phyloP scores from a whole-genome alignment of 35 echinoderm and acorn worm species.

The Acanthaster planci region DNA sequence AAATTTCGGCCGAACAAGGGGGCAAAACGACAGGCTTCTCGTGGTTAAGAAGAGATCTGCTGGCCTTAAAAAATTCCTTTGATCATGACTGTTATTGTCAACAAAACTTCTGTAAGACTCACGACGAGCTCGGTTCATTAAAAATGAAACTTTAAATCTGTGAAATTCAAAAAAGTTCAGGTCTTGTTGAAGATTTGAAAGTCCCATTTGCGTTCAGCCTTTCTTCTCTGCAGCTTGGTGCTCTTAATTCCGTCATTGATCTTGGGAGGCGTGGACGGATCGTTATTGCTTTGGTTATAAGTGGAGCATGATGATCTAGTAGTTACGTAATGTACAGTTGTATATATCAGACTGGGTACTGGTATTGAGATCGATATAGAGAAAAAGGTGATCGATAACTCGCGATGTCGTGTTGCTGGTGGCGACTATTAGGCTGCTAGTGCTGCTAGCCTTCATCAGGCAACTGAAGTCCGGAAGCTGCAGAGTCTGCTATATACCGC shows the following conservation, averaged over 20 bases:
- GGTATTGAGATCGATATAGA: too few species aligned
- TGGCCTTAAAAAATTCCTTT: slow-evolving; percentile 9
- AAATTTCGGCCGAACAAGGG: not conserved
- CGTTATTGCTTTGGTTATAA: not conserved
- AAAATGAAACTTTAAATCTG: not conserved
- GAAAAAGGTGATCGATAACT: too few species aligned
- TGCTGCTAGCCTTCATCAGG: too few species aligned
- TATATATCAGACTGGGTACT: not conserved
- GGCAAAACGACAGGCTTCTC: not conserved
- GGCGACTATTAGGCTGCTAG: too few species aligned
- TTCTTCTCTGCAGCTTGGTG: not conserved
- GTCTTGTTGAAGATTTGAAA: not conserved
- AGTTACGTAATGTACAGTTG: not conserved
- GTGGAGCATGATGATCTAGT: not conserved
- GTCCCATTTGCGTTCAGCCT: slow-evolving; percentile 2
- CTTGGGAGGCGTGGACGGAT: not conserved
- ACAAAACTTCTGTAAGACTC: not conserved
- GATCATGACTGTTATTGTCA: not conserved
- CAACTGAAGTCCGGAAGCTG: too few species aligned
- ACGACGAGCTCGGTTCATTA: not conserved
- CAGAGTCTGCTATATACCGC: too few species aligned
- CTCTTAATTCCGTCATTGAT: not conserved
- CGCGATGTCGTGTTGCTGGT: too few species aligned
- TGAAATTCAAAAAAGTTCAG: not conserved
- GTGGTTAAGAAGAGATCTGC: not conserved